Percentiles rank a stretch among this genome's conserved stretches.
Conservation (phyloP, 2,888 invertebrate species). For the Aethes cnicana region DNA sequence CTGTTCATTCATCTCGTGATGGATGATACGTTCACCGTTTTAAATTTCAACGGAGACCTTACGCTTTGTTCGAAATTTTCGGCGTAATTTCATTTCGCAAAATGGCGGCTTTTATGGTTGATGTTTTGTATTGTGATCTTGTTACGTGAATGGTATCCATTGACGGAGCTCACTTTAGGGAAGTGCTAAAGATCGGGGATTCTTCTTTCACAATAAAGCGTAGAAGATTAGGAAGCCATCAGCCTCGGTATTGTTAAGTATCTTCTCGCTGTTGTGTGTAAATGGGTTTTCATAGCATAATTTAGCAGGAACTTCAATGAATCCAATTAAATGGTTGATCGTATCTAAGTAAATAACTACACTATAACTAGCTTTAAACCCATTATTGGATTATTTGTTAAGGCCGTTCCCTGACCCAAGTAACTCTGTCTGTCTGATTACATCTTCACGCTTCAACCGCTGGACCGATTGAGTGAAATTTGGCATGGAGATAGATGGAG, state of each 20-base stretch:
- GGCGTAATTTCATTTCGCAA: constrained; percentile 32
- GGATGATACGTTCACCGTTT: constrained; percentile 39
- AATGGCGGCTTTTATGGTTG: constrained; percentile 19
- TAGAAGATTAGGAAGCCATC: constrained; percentile 21
- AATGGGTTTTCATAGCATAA: neutral
- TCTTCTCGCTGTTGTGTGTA: neutral
- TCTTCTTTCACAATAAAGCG: neutral
- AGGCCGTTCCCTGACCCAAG: too few species aligned
- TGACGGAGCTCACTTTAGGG: constrained; percentile 14
- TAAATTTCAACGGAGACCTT: constrained; percentile 36
- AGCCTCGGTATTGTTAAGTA: constrained; percentile 3
- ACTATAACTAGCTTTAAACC: too few species aligned
- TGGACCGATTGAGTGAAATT: too few species aligned
- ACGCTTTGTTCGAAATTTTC: constrained; percentile 38
- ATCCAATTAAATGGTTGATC: too few species aligned
- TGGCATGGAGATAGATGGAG: too few species aligned
- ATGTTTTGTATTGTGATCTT: constrained; percentile 19
- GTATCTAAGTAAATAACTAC: too few species aligned
- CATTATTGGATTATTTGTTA: too few species aligned
- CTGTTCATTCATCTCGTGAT: constrained; percentile 37
- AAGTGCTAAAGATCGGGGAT: constrained; percentile 2
- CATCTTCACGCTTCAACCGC: too few species aligned
- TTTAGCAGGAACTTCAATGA: too few species aligned
- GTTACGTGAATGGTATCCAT: constrained; percentile 4
- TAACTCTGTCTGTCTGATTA: too few species aligned